These are phyloP conservation scores for Disparrhopalites patrizii DNA, from an alignment of 2,888 invertebrate genomes.

Conservation along the genomic window DNA sequence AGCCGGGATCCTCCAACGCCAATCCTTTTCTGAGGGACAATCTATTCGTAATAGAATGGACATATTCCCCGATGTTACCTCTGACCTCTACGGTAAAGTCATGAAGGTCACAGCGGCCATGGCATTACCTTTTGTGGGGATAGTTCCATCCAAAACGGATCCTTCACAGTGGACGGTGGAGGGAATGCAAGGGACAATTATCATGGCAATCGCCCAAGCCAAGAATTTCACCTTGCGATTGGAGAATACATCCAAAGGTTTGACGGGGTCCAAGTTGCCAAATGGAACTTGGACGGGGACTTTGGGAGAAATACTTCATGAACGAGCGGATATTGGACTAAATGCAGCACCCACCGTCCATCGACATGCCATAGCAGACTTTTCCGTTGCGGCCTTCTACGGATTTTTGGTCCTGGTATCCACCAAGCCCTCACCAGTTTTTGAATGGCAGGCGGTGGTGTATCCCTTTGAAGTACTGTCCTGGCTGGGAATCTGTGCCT, in stretches of 20 bases:
- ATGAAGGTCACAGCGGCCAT: constrained; percentile 40
- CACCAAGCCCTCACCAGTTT: constrained; percentile 42
- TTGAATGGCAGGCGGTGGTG: constrained; percentile 46
- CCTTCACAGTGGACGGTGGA: constrained; percentile 33
- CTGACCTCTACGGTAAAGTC: constrained; percentile 1
- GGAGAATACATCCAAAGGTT: constrained; percentile 34
- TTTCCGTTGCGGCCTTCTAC: constrained; percentile 39
- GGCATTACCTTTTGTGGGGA: constrained; percentile 40
- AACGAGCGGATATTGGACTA: constrained; percentile 41
- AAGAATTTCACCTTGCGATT: constrained; percentile 41
- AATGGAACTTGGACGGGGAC: constrained; percentile 47
- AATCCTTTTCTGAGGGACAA: neutral
- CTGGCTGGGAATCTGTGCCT: constrained; percentile 37
- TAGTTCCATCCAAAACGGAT: constrained; percentile 29
- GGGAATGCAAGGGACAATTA: constrained; percentile 41
- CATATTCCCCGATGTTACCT: constrained; percentile 39
- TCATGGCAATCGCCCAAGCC: constrained; percentile 31
- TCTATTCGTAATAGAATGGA: neutral
- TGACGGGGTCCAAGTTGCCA: constrained; percentile 35
- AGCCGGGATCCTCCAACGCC: constrained; percentile 9
- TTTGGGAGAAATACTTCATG: constrained; percentile 42
- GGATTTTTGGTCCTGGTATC: constrained; percentile 45
- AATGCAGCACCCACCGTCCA: constrained; percentile 41
- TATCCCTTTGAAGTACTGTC: constrained; percentile 38
- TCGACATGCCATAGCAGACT: constrained; percentile 38